Evolutionary conservation across 23 tunicate species (phyloP).

Genomic region (Phallusia fumigata): DNA sequence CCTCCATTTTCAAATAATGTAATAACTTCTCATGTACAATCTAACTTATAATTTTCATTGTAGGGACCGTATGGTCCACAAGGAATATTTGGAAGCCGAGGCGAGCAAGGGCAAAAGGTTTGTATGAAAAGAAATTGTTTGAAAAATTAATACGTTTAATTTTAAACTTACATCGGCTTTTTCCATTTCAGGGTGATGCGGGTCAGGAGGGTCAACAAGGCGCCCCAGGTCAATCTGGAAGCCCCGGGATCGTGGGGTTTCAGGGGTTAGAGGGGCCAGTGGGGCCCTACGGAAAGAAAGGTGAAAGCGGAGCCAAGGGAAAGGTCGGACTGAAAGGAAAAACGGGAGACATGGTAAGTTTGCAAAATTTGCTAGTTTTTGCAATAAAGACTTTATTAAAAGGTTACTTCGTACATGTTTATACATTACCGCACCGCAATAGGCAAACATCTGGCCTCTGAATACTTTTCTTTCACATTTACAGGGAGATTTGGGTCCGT

Average conservation of each 20-base stretch:
- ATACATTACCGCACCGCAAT: too few relatives aligned
- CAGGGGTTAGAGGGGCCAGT: neutral
- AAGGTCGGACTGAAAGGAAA: neutral
- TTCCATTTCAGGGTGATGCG: neutral
- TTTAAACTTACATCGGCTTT: neutral
- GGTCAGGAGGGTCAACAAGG: neutral
- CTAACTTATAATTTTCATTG: neutral
- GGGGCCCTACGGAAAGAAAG: neutral
- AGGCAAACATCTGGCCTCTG: too few relatives aligned
- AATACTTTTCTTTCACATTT: neutral
- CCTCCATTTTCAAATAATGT: too few relatives aligned
- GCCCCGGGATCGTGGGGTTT: neutral
- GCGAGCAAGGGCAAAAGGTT: constrained; percentile 2
- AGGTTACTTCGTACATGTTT: too few relatives aligned
- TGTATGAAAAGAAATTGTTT: neutral
- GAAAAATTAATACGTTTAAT: neutral
- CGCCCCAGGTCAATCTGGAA: neutral
- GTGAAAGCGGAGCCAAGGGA: neutral
- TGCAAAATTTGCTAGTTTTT: neutral
- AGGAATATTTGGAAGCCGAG: neutral
- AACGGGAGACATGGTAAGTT: neutral
- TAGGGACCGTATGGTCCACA: neutral
- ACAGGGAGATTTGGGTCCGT: neutral
- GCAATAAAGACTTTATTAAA: too few relatives aligned
- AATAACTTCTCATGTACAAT: too few relatives aligned